These are phyloP conservation scores for Calyptommatus sinebrachiatus DNA, from an alignment of 2,113 vertebrate species.

Conservation along the genomic window DNA sequence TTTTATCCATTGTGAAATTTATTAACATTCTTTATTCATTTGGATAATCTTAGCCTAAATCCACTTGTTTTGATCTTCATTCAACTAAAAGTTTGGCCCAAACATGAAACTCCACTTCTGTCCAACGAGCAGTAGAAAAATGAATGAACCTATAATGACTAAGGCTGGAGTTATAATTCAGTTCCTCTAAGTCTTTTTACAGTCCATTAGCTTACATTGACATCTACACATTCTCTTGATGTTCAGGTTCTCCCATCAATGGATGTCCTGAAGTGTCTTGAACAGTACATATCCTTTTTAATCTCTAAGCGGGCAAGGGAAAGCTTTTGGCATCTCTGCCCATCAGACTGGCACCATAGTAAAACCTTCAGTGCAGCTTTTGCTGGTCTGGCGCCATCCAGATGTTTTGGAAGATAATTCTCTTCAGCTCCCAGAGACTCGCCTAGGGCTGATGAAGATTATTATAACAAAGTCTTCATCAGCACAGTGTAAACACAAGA, in stretches of 20 bases:
- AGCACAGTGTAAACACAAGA: too few species aligned
- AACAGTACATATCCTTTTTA: background rate
- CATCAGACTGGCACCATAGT: fast-evolving
- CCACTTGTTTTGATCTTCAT: constrained; percentile 3
- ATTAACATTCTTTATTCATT: constrained; percentile 15
- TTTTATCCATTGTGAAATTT: background rate
- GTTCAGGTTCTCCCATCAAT: constrained; percentile 32
- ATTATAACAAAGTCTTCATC: too few species aligned
- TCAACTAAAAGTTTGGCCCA: constrained; percentile 38
- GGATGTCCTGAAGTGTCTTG: constrained; percentile 10
- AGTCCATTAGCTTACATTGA: constrained; percentile 58
- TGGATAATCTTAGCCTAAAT: background rate
- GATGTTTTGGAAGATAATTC: too few species aligned
- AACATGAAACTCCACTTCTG: constrained; percentile 32
- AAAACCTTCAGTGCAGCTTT: background rate
- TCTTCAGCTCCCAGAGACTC: too few species aligned
- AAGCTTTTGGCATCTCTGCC: background rate
- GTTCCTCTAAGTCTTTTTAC: constrained; percentile 52
- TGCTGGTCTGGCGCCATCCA: too few species aligned
- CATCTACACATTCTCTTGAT: constrained; percentile 42
- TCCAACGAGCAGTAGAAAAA: constrained; percentile 52
- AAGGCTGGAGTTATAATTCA: constrained; percentile 50
- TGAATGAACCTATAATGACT: constrained; percentile 58
- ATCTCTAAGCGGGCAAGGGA: background rate
- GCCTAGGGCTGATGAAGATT: too few species aligned